Percentiles rank a stretch among this genome's conserved stretches.
These are phyloP conservation scores for Telenomus remus DNA, from an alignment of 1,140 invertebrate genomes.

Conservation along the genomic window DNA sequence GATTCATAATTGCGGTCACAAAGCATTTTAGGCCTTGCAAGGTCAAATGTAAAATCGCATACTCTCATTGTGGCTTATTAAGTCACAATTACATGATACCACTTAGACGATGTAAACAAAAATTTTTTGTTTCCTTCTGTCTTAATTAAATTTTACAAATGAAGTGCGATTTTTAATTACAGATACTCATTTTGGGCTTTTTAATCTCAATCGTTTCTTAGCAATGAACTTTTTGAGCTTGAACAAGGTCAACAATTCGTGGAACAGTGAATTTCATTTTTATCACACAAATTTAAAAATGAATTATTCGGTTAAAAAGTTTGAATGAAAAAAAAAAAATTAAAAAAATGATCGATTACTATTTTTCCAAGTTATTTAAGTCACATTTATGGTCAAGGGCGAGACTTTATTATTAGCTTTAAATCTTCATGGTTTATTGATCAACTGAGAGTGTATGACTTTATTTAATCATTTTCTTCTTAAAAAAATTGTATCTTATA, in stretches of 20 bases:
- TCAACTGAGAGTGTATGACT: not conserved
- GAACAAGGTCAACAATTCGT: not conserved
- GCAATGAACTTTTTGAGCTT: slow-evolving; percentile 13
- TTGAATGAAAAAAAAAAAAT: slow-evolving; percentile 4
- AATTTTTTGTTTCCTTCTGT: slow-evolving; percentile 2
- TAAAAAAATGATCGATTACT: not conserved
- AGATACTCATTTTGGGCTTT: too few relatives aligned
- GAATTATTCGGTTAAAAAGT: slow-evolving; percentile 1
- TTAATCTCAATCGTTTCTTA: slow-evolving; percentile 26
- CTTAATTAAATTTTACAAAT: too few relatives aligned
- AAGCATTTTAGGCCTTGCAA: slow-evolving; percentile 48
- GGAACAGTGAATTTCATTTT: too few relatives aligned
- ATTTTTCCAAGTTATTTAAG: slow-evolving; percentile 3
- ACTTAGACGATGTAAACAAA: slow-evolving; percentile 10
- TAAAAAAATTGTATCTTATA: too few relatives aligned
- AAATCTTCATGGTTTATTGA: slow-evolving; percentile 21
- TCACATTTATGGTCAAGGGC: slow-evolving; percentile 11
- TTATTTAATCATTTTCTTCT: too few relatives aligned
- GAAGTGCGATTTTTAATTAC: too few relatives aligned
- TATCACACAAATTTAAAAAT: too few relatives aligned
- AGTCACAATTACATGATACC: slow-evolving; percentile 48
- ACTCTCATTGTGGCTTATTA: slow-evolving; percentile 38
- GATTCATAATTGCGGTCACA: slow-evolving; percentile 47
- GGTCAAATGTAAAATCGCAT: slow-evolving; percentile 45
- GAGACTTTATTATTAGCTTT: slow-evolving; percentile 14